Evolutionary conservation across 2,113 vertebrate genomes (phyloP), one percentile per base, ranked within the genome.

Genomic region (Mormyrus iriodes): DNA sequence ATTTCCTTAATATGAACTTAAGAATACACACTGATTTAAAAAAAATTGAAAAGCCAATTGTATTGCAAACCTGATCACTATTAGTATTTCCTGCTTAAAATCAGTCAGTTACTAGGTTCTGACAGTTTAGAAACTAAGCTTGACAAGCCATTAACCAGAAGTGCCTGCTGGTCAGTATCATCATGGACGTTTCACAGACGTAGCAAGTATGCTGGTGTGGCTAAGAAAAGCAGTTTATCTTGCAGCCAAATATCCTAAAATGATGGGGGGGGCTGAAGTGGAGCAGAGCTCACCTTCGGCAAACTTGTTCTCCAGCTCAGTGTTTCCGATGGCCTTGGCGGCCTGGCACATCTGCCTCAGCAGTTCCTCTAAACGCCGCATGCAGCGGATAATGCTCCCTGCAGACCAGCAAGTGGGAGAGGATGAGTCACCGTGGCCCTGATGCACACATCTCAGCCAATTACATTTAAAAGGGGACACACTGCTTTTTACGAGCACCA

Each of bases 331-430:
- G 92, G 98, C 98, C 94, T 99, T 99, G 91, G 98, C 97, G 35
- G 98, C 98, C 89, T 98, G 98, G 90, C 98, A 99, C 98, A 99
- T 99, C 91, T 99, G 98, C 85, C 98, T 95, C 52, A 99, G 96
- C 21, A 99, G 92, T 92, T 99, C 98, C 91, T 99, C 98, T 31
- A 99, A 93, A 17, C 98, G 96, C 0, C 98, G 96, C 98, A 99
- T 98, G 91, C 98, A 99, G 49, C 98, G 98, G 90, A 99, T 99
- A 92, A 99, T 98, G 93, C 98, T 99, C 5, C 98, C 98, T 99
- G 79, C 55, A 88, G 0, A 89, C 31, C 19, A 58, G 87, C 19
- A 21, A 48, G 85, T 0, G 44, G 17, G 61, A 46, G 44, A 84
- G 58, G 69, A 46, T 51, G 86, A 85, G n/a, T 90, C 55, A 15